Conservation (phyloP, 2,113 vertebrate genomes). For the Pangasianodon hypophthalmus region DNA sequence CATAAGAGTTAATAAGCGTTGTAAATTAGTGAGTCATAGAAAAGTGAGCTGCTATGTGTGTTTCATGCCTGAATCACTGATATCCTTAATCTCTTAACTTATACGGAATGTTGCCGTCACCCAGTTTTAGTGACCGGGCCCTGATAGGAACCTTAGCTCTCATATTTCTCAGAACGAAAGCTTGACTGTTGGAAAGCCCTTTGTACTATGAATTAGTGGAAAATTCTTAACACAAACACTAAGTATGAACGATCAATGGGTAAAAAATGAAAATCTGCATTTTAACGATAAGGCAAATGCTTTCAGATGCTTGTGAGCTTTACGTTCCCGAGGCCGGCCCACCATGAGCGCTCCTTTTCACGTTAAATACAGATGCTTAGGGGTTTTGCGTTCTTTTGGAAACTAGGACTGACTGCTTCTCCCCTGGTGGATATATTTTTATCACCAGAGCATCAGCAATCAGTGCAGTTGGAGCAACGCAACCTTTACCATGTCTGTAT, state of each 20-base stretch:
- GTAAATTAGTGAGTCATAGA: background rate
- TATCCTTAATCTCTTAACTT: background rate
- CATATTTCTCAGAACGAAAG: background rate
- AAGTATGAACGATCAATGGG: background rate
- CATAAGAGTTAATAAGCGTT: background rate
- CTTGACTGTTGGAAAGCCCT: background rate
- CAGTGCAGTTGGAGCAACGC: slow-evolving; percentile 35
- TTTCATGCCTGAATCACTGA: background rate
- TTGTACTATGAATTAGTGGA: background rate
- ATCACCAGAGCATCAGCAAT: slow-evolving; percentile 42
- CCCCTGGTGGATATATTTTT: background rate
- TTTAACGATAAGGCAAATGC: background rate
- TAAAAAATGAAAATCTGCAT: background rate
- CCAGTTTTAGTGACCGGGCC: background rate
- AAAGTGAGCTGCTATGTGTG: background rate
- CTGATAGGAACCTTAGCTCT: background rate
- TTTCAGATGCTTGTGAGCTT: slow-evolving; percentile 53
- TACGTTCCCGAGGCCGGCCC: slow-evolving; percentile 13
- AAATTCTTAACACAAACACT: background rate
- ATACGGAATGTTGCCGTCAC: background rate
- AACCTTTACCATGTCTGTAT: slow-evolving; percentile 56
- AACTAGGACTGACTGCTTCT: slow-evolving; percentile 48
- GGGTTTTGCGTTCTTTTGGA: slow-evolving; percentile 50
- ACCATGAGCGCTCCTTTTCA: slow-evolving; percentile 64
- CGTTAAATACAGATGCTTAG: slow-evolving; percentile 81